Base-by-base conservation (phyloP, 2,113 vertebrate species). In the Mustelus asterias region DNA sequence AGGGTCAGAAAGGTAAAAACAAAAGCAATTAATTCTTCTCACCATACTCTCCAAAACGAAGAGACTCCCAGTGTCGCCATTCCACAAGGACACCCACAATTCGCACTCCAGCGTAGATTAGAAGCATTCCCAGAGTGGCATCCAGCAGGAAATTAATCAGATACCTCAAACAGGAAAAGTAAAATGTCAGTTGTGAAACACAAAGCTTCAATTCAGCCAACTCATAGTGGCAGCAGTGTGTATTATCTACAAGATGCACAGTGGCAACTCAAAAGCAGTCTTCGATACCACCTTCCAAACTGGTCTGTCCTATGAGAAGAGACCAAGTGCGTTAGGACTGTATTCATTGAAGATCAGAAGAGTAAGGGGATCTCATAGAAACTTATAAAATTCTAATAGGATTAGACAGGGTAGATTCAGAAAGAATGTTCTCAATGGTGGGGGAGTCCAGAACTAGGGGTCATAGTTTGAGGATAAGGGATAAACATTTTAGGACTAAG, bases 11-110 rank as follows among this genome's bases (percentile, higher is more conserved):
- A 60, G 0, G 14, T 48, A 89, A 33, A 60, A 58, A 14, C 1
- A 90, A 60, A 29, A 33, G 3, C 0, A 89, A 54, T 29, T 41
- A 54, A 14, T 60, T 11, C 10, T 90, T 96, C 96, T 98, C 97
- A 99, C 99, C 99, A 0, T 99, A 99, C 98, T 99, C 99, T 95
- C 99, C 99, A 63, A 99, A 99, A 65, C 99, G 99, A 94, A 99
- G 97, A 88, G 98, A 98, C 5, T 99, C 99, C 99, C 99, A 99
- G 96, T 99, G 99, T 96, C 98, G 98, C 99, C 99, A 99, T 96
- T 99, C 99, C 94, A 99, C 99, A 86, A 99, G 95, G 96, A 97
- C 98, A 83, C 98, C 98, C 96, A 99, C 98, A 0, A 97, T 98
- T 8, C 98, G 98, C 80, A 99, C 98, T 0, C 99, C 99, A 0